Percentiles rank a stretch among this genome's conserved stretches.
These are phyloP conservation scores for Metalampra italica DNA, from an alignment of 2,888 invertebrate genomes.

Conservation along the genomic window DNA sequence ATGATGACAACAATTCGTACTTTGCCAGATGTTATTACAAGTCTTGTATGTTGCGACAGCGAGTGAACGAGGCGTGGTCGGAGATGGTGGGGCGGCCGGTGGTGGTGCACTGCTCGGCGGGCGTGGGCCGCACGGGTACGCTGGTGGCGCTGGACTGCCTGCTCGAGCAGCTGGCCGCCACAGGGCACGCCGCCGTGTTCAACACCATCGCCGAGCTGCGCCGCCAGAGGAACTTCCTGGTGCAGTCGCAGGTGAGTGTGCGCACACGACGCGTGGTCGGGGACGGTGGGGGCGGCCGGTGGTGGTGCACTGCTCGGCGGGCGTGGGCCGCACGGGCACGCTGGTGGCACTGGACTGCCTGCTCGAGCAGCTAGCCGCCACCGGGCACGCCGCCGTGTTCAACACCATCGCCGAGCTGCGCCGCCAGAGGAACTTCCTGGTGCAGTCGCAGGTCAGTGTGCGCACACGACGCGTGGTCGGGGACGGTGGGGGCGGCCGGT, in stretches of 20 bases:
- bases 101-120: constrained; percentile 94
- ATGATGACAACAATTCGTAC: too few relatives aligned
- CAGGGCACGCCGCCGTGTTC: constrained; percentile 91
- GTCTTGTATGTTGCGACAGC: constrained; percentile 34
- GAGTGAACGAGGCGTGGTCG: constrained; percentile 92
- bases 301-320: constrained; percentile 94
- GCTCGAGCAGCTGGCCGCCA: constrained; percentile 89
- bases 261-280: constrained; percentile 85
- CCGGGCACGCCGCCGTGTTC: constrained; percentile 91
- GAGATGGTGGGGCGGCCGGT: constrained; percentile 90
- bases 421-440: constrained; percentile 94
- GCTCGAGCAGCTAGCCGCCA: constrained; percentile 89
- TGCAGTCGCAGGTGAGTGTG: constrained; percentile 86
- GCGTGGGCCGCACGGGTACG: constrained; percentile 96
- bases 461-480: too few relatives aligned
- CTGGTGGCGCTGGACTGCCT: constrained; percentile 95
- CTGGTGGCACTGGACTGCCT: constrained; percentile 95
- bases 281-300: constrained; percentile 90
- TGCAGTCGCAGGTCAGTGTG: constrained; percentile 58
- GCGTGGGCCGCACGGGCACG: constrained; percentile 96
- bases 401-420: constrained; percentile 94
- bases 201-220: constrained; percentile 94
- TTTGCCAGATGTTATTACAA: too few relatives aligned
- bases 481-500: too few relatives aligned
- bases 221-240: constrained; percentile 94